Evolutionary conservation across 2,113 vertebrate species (phyloP), one percentile per base, ranked within the genome.

Genomic region (Lathamus discolor): DNA sequence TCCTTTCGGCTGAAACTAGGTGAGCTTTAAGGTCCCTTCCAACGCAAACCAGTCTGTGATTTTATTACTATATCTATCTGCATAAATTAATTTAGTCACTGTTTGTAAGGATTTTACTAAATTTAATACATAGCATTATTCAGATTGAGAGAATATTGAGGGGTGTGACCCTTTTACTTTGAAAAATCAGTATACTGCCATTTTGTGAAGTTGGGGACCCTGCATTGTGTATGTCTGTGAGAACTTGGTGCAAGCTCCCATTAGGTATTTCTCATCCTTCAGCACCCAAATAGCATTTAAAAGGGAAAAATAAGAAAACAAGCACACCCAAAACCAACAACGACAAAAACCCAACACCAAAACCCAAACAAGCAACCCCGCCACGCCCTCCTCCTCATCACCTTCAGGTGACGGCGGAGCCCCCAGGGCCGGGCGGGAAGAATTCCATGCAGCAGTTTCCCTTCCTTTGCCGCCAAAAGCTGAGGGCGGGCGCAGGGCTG

Each of bases 151-250:
- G 6, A 8, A 27, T 16, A 37, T 25, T 18, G 25, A 54, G 11
- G 33, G 27, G 4, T 1, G 11, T 22, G 13, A 54, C 18, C 10
- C 19, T 48, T 86, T n/a, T 17, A 7, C 18, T 78, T 49, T 23
- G 39, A 43, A 69, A 70, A 35, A 48, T 5, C 13, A 4, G 14
- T 15, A 10, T 27, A 33, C 3, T 20, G 27, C 16, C 27, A 24
- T n/a, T 35, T 49, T 49, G 23, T 35, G 28, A 57, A 15, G 29
- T 13, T 6, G 2, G 4, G 15, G 7, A 69, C 22, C 9, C 17
- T 17, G 23, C 4, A 0, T 9, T 67, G n/a, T 15, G 31, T 35
- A 44, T 1, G 3, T 11, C n/a, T 43, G 1, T 0, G 0, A 33
- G 23, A 64, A 25, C 13, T 5, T 23, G 19, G 8, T 9, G 10